phyloP scores from a whole-genome alignment of 1,140 invertebrate species.

The Drosophila pseudoananassae region DNA sequence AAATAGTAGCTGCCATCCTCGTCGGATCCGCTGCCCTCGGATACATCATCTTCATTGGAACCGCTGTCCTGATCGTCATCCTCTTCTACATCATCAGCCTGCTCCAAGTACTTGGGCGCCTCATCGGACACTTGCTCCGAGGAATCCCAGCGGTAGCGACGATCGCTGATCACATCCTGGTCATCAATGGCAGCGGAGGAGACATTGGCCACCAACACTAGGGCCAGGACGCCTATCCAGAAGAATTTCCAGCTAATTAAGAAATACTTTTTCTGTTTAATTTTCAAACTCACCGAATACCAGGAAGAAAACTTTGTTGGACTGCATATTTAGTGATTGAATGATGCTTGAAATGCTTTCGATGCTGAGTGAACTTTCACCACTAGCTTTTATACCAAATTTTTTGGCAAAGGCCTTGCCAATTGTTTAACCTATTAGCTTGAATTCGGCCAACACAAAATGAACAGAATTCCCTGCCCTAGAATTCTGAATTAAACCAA shows the following conservation, averaged over 20 bases:
- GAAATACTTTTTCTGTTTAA: not conserved
- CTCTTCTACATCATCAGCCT: constrained; percentile 4
- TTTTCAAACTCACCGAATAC: constrained; percentile 50
- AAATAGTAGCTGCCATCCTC: constrained; percentile 1
- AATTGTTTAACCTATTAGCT: constrained; percentile 9
- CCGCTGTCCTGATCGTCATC: constrained; percentile 2
- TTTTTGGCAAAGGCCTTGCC: constrained; percentile 23
- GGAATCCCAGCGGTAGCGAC: constrained; percentile 57
- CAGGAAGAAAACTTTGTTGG: constrained; percentile 55
- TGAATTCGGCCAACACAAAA: constrained; percentile 4
- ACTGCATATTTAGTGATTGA: constrained; percentile 48
- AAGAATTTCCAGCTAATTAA: not conserved
- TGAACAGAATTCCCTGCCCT: constrained; percentile 2
- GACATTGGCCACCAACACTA: constrained; percentile 34
- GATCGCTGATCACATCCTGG: constrained; percentile 50
- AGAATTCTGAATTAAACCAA: constrained; percentile 38
- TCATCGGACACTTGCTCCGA: constrained; percentile 19
- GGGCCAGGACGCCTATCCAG: constrained; percentile 49
- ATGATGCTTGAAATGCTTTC: constrained; percentile 27
- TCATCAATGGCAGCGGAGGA: constrained; percentile 12
- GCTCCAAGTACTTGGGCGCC: not conserved
- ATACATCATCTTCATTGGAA: not conserved
- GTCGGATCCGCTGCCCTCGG: not conserved
- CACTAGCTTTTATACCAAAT: constrained; percentile 53
- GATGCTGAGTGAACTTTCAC: constrained; percentile 33